Percentiles rank a stretch among this genome's conserved stretches.
These are phyloP conservation scores for Prinia subflava DNA, from an alignment of 2,113 vertebrate genomes.

Conservation along the genomic window DNA sequence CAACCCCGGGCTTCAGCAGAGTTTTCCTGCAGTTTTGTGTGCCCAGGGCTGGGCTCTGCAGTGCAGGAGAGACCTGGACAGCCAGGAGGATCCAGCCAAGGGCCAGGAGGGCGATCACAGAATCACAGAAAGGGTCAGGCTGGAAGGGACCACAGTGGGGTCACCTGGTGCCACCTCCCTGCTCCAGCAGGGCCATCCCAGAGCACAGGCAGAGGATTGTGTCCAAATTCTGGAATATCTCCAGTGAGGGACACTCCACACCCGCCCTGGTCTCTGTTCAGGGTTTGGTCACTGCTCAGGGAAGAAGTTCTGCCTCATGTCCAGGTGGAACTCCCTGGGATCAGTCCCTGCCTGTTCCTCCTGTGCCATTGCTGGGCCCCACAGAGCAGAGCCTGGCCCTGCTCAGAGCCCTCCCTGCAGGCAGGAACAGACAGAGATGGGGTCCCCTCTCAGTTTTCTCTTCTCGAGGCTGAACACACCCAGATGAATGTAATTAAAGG, in stretches of 20 bases:
- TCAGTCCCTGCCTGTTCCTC: neutral
- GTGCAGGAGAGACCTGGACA: rapidly evolving
- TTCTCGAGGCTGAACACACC: rapidly evolving
- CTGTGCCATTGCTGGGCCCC: neutral
- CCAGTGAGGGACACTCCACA: neutral
- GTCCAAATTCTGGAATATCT: neutral
- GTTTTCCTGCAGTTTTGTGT: neutral
- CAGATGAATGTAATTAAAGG: rapidly evolving
- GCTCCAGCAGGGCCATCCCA: neutral
- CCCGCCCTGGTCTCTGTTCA: too few relatives aligned
- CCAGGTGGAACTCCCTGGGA: neutral
- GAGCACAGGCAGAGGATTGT: neutral
- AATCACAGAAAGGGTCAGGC: neutral
- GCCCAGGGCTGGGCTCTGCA: rapidly evolving
- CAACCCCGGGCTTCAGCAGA: constrained; percentile 46
- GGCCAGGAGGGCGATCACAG: neutral
- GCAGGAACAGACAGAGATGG: neutral
- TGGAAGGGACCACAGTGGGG: rapidly evolving
- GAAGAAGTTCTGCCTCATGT: neutral
- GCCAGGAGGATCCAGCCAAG: neutral
- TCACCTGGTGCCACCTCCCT: rapidly evolving
- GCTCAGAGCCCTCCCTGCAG: neutral
- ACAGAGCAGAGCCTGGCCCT: rapidly evolving
- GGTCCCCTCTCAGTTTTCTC: neutral
- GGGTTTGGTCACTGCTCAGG: rapidly evolving